These are phyloP conservation scores for Pygocentrus nattereri DNA, from an alignment of 2,797 vertebrate genomes.

Conservation along the genomic window DNA sequence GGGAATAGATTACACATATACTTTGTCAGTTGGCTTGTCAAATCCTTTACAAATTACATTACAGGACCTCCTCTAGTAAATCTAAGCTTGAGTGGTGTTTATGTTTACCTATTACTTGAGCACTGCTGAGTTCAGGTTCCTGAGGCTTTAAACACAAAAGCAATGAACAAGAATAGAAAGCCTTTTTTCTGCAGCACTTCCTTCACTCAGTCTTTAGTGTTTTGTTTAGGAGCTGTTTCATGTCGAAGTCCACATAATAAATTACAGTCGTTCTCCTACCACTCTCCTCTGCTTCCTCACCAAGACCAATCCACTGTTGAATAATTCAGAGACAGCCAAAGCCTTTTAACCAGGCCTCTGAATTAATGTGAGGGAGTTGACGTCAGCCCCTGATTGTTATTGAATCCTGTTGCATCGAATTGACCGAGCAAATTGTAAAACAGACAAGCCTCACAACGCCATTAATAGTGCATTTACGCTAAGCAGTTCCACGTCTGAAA, in stretches of 20 bases:
- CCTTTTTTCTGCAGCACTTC: not conserved
- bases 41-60: not conserved
- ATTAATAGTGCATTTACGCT: slow-evolving; percentile 67
- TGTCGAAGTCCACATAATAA: slow-evolving; percentile 36
- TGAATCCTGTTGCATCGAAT: slow-evolving; percentile 66
- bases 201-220: slow-evolving; percentile 23
- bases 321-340: slow-evolving; percentile 64
- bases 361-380: slow-evolving; percentile 58
- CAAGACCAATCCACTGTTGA: slow-evolving; percentile 54
- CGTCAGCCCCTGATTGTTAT: slow-evolving; percentile 59
- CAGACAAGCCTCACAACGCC: slow-evolving; percentile 57
- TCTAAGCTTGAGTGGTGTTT: not conserved
- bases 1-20: not conserved
- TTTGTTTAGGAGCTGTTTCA: slow-evolving; percentile 25
- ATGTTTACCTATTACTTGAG: not conserved
- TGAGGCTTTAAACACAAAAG: not conserved
- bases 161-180: slow-evolving; percentile 9
- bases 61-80: not conserved
- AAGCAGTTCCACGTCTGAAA: slow-evolving; percentile 57
- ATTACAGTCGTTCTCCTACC: slow-evolving; percentile 30
- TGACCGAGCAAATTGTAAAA: slow-evolving; percentile 62
- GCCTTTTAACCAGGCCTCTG: slow-evolving; percentile 65
- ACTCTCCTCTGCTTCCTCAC: slow-evolving; percentile 34
- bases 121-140: not conserved
- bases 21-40: not conserved